These are phyloP conservation scores for Colletes latitarsis DNA, from an alignment of 1,140 invertebrate genomes.

Conservation along the genomic window DNA sequence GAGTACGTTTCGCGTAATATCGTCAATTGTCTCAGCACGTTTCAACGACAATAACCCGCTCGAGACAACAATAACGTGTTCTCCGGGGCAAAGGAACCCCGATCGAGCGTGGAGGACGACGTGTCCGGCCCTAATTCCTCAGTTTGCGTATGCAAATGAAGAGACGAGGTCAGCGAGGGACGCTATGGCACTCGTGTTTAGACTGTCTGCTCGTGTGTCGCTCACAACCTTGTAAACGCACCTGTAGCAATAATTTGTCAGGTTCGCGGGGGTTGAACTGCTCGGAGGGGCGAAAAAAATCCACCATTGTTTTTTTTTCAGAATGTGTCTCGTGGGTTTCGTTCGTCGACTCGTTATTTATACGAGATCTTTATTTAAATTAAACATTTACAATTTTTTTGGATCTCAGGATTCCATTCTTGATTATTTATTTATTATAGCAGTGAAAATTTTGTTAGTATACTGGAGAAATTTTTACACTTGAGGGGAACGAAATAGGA, in stretches of 20 bases:
- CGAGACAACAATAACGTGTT: slow-evolving; percentile 56
- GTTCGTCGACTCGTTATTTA: too few relatives aligned
- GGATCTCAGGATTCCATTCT: too few relatives aligned
- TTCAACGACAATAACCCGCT: slow-evolving; percentile 53
- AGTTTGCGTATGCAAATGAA: slow-evolving; percentile 75
- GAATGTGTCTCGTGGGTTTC: too few relatives aligned
- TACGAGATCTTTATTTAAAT: too few relatives aligned
- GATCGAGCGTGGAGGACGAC: slow-evolving; percentile 50
- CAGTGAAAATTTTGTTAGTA: too few relatives aligned
- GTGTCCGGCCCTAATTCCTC: slow-evolving; percentile 64
- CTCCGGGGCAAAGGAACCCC: slow-evolving; percentile 50
- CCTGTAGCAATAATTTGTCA: not conserved
- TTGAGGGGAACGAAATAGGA: too few relatives aligned
- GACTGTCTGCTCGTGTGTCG: slow-evolving; percentile 2
- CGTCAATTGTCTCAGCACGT: slow-evolving; percentile 51
- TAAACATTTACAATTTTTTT: too few relatives aligned
- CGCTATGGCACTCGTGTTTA: slow-evolving; percentile 34
- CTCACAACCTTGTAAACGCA: not conserved
- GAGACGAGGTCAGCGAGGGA: slow-evolving; percentile 54
- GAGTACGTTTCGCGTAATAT: slow-evolving; percentile 45
- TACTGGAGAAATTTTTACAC: too few relatives aligned
- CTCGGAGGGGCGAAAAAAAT: too few relatives aligned
- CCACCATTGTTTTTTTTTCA: too few relatives aligned
- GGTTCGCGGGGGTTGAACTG: too few relatives aligned
- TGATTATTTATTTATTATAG: too few relatives aligned